phyloP scores from a whole-genome alignment of 2,888 invertebrate species.

The Hypena proboscidalis region DNA sequence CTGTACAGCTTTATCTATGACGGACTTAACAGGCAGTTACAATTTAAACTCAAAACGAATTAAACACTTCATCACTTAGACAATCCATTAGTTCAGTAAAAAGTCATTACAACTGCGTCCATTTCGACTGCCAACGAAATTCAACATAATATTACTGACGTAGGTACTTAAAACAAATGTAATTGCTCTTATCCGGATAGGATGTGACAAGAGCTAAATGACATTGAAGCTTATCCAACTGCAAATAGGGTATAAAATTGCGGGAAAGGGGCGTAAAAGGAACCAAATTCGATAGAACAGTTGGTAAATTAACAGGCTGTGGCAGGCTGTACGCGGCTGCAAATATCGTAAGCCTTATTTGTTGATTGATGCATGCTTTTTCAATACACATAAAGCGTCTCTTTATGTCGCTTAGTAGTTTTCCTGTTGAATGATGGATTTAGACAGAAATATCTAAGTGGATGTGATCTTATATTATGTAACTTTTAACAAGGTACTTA shows the following conservation, averaged over 20 bases:
- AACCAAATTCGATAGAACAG: constrained; percentile 16
- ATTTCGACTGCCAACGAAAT: constrained; percentile 14
- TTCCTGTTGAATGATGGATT: not conserved
- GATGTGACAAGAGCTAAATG: not conserved
- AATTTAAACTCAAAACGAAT: not conserved
- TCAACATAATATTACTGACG: constrained; percentile 15
- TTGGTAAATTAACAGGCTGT: constrained; percentile 53
- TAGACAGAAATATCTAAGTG: not conserved
- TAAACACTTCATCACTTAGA: not conserved
- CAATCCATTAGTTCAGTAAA: constrained; percentile 5
- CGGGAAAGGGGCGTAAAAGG: not conserved
- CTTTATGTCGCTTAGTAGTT: constrained; percentile 5
- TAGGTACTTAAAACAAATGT: constrained; percentile 26
- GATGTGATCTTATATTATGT: too few relatives aligned
- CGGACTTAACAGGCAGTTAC: too few relatives aligned
- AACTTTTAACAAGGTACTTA: too few relatives aligned
- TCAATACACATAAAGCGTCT: constrained; percentile 1
- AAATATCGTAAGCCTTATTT: constrained; percentile 44
- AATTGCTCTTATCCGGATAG: constrained; percentile 36
- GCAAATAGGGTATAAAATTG: not conserved
- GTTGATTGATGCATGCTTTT: constrained; percentile 20
- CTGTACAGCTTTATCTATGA: too few relatives aligned
- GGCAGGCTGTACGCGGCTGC: constrained; percentile 41
- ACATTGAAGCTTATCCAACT: constrained; percentile 12
- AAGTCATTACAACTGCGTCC: constrained; percentile 1